Evolutionary conservation across 2,113 vertebrate species (phyloP).

Genomic region (Gyps fulvus): DNA sequence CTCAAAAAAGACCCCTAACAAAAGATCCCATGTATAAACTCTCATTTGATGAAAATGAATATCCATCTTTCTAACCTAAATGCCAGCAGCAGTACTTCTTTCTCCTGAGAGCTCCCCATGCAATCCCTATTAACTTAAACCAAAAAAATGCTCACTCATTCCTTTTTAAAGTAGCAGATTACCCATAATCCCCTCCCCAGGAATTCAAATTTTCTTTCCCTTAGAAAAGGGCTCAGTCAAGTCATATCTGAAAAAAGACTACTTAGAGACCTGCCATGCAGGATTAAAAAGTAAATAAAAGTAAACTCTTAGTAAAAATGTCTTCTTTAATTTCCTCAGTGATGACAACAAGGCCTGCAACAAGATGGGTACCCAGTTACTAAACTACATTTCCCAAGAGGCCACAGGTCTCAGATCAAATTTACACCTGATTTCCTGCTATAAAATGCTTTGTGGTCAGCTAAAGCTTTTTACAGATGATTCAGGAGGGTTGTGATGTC

Average conservation of each 20-base stretch:
- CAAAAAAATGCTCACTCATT: not conserved
- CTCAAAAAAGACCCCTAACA: not conserved
- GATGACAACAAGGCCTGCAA: not conserved
- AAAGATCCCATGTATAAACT: not conserved
- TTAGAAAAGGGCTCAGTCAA: not conserved
- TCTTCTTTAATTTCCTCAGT: not conserved
- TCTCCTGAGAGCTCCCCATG: not conserved
- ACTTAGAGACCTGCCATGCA: not conserved
- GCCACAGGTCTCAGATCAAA: not conserved
- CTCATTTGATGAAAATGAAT: not conserved
- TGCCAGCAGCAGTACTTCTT: not conserved
- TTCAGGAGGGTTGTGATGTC: not conserved
- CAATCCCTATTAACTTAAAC: not conserved
- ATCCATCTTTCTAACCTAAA: not conserved
- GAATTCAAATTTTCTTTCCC: conserved; percentile 7
- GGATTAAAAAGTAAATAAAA: not conserved
- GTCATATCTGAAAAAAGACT: not conserved
- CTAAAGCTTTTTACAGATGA: not conserved
- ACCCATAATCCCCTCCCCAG: not conserved
- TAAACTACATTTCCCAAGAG: conserved; percentile 13
- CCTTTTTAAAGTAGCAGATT: not conserved
- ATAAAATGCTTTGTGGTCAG: not conserved
- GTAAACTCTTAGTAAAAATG: not conserved
- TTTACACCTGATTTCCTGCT: not conserved
- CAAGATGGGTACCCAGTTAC: not conserved